Conservation (phyloP, 2,797 vertebrate species). For the Poeciliopsis presidionis region DNA sequence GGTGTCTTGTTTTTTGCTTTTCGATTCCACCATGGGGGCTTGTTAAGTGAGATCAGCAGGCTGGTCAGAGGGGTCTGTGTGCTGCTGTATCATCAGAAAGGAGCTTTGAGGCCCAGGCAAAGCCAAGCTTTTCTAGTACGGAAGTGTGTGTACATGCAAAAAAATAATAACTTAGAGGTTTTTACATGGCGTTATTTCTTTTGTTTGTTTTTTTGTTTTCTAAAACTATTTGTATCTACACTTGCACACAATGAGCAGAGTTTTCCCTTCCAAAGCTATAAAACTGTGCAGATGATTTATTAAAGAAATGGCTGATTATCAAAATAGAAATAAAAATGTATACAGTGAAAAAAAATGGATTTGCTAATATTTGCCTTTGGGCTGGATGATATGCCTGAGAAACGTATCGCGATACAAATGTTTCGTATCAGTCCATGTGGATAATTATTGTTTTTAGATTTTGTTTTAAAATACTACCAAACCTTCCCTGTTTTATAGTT, state of each 20-base stretch:
- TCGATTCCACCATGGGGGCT: slow-evolving; percentile 24
- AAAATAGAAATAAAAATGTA: not conserved
- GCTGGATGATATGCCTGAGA: too few relatives aligned
- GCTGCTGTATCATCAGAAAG: slow-evolving; percentile 16
- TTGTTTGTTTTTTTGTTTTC: not conserved
- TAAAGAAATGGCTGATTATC: not conserved
- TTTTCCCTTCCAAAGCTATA: not conserved
- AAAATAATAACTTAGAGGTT: not conserved
- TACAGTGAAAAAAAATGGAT: not conserved
- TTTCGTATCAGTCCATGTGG: too few relatives aligned
- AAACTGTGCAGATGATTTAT: not conserved
- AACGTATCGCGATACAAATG: too few relatives aligned
- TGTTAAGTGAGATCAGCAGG: slow-evolving; percentile 48
- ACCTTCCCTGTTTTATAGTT: too few relatives aligned
- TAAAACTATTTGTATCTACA: not conserved
- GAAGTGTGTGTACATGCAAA: not conserved
- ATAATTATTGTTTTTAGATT: too few relatives aligned
- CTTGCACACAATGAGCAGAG: not conserved
- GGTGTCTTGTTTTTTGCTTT: slow-evolving; percentile 20
- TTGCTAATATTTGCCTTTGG: too few relatives aligned
- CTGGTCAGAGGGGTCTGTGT: slow-evolving; percentile 24
- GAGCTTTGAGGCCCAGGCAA: slow-evolving; percentile 37
- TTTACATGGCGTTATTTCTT: not conserved
- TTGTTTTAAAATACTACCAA: too few relatives aligned
- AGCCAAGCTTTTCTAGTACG: not conserved